Evolutionary conservation across 1,140 invertebrate species (phyloP), one percentile per base, ranked within the genome.

Genomic region (Drosophila sp.): DNA sequence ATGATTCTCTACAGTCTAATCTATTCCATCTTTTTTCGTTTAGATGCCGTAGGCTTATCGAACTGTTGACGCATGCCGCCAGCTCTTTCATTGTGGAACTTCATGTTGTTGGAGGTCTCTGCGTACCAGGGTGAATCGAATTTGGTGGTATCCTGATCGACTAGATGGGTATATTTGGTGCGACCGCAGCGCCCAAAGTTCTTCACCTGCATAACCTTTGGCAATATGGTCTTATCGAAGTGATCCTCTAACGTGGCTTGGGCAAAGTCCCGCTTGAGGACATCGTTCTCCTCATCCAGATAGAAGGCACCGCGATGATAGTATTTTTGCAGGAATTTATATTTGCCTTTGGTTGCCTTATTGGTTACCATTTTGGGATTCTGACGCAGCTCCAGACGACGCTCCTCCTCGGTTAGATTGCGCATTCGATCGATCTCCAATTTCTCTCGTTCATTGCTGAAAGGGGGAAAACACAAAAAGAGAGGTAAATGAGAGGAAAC

Each of bases 191-290:
- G 95, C 17, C 99, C 99, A 93, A 99, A 99, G 93, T 99, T 99
- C 93, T 99, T 99, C 1, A 99, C 99, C 94, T 99, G 99, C 99
- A 99, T 99, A 70, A 99, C 98, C 94, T 99, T 99, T 4, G 99
- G 99, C 62, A 99, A 92, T 76, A 99, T 96, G 50, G 98, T 98
- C 93, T 99, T 99, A 91, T 99, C 98, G 93, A 99, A 99, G 91
- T 99, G 98, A 95, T 99, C 99, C 87, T 99, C 99, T 68, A 99
- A 92, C 0, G 99, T 99, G 0, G 99, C 97, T 76, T 97, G 96
- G 6, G 98, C 98, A 92, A 99, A 99, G 92, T 99, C 98, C 91
- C 98, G 94, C 91, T 98, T 98, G 75, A 96, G 96, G 11, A 99
- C 95, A 30, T 96, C 96, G 70, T 99, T 97, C 75, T 99, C 98